These are phyloP conservation scores for Thera britannica DNA, from an alignment of 2,888 invertebrate species.

Conservation along the genomic window DNA sequence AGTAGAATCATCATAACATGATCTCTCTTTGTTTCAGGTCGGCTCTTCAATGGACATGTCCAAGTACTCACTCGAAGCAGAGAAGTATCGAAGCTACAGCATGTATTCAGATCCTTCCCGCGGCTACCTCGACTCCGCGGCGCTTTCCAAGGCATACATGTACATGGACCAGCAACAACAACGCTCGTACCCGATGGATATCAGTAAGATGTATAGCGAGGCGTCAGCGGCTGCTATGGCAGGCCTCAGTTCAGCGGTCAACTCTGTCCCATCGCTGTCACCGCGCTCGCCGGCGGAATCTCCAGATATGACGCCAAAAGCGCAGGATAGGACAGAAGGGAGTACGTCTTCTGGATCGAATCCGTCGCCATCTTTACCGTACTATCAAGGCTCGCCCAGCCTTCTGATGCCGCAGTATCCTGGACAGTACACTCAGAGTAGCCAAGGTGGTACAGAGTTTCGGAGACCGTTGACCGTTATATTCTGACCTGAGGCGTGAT, in stretches of 20 bases:
- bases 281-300: slow-evolving; percentile 82
- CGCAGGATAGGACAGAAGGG: slow-evolving; percentile 82
- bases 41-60: slow-evolving; percentile 91
- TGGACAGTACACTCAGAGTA: slow-evolving; percentile 81
- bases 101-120: slow-evolving; percentile 91
- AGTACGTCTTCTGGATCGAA: slow-evolving; percentile 86
- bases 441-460: slow-evolving; percentile 88
- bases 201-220: slow-evolving; percentile 87
- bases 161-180: slow-evolving; percentile 88
- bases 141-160: slow-evolving; percentile 90
- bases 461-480: slow-evolving; percentile 90
- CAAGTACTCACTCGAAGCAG: slow-evolving; percentile 90
- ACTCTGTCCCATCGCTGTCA: slow-evolving; percentile 75
- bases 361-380: slow-evolving; percentile 85
- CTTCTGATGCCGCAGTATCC: slow-evolving; percentile 89
- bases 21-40: slow-evolving; percentile 83
- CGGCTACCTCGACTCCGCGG: slow-evolving; percentile 89
- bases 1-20: background rate
- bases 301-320: slow-evolving; percentile 81
- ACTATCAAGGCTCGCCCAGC: slow-evolving; percentile 84
- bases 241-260: slow-evolving; percentile 74
- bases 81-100: slow-evolving; percentile 90
- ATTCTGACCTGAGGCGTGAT: slow-evolving; percentile 89
- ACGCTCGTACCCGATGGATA: slow-evolving; percentile 85
- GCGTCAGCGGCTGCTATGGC: slow-evolving; percentile 86